A percentile compares a stretch with the other conserved stretches of the same genome.
Evolutionary conservation across 2,113 vertebrate species (phyloP).

Genomic region (Columba livia): DNA sequence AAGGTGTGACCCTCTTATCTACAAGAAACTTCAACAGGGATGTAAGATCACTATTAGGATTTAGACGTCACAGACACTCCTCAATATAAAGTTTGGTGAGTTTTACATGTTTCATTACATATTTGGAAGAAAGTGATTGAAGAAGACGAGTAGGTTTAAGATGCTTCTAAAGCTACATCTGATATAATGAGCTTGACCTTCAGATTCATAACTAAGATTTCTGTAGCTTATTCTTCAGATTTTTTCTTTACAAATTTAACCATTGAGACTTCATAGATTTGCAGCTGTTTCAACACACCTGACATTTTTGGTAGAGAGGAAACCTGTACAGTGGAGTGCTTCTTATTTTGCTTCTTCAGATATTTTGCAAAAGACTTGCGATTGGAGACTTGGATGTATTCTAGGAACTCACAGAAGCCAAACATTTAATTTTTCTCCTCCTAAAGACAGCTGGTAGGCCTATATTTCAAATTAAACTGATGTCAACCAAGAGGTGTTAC

Average conservation of each 20-base stretch:
- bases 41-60: not conserved
- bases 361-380: not conserved
- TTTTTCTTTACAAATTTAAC: not conserved
- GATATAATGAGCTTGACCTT: not conserved
- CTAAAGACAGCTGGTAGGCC: not conserved
- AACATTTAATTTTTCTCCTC: not conserved
- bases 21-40: not conserved
- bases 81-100: not conserved
- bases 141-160: not conserved
- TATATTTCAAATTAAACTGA: not conserved
- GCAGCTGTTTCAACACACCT: not conserved
- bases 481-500: rapidly evolving
- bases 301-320: not conserved
- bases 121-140: not conserved
- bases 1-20: not conserved
- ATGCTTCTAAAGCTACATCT: not conserved
- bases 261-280: not conserved
- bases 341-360: not conserved
- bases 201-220: not conserved
- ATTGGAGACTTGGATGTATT: not conserved
- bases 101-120: not conserved
- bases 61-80: not conserved
- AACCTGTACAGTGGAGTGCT: not conserved
- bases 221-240: not conserved
- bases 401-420: not conserved